Evolutionary conservation across 2,888 invertebrate species (phyloP), one percentile per base, ranked within the genome.

Genomic region (Hypomecis punctinalis): DNA sequence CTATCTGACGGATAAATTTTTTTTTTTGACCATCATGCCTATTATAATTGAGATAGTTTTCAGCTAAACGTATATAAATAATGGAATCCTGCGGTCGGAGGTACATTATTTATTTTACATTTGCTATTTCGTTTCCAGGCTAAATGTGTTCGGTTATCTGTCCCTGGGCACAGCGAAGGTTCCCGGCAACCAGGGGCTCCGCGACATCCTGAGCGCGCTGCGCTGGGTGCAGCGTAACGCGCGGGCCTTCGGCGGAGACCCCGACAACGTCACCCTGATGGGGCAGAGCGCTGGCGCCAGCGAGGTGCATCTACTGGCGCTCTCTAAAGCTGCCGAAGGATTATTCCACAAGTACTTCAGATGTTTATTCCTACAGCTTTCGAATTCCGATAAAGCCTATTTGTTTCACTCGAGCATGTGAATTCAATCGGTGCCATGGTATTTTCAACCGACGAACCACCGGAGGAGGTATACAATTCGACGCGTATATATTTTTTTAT

Each of bases 231-330:
- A 76, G 68, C 67, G 64, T 40, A 91, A 93, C 71, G 89, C 88
- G 6, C 67, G 68, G 0, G 58, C 69, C 8, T 92, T 93, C 68
- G 92, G 93, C 5, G 93, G 92, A 9, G 81, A 92, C 74, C 88
- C 90, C 0, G 69, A 79, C 47, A 78, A 86, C 60, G 84, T 93
- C 61, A 92, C 93, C 0, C 63, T 93, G 5, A 89, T 79, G 13
- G 93, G 93, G 0, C 90, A 93, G 70, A 93, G 93, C 76, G 88
- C 90, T 5, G 92, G 93, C 5, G 86, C 88, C 0, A 71, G 69
- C 10, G 66, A 80, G 5, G 84, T 84, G 0, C 92, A 93, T 61
- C 54, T 91, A 37, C 77, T 92, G 1, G 78, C 88, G 0, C 66
- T 93, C 43, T 84, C 89, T 0, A 76, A 81, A 10, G 81, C 84